Evolutionary conservation across 2,797 vertebrate genomes (phyloP), one percentile per base, ranked within the genome.

Genomic region (Enteromius trimaculatus): DNA sequence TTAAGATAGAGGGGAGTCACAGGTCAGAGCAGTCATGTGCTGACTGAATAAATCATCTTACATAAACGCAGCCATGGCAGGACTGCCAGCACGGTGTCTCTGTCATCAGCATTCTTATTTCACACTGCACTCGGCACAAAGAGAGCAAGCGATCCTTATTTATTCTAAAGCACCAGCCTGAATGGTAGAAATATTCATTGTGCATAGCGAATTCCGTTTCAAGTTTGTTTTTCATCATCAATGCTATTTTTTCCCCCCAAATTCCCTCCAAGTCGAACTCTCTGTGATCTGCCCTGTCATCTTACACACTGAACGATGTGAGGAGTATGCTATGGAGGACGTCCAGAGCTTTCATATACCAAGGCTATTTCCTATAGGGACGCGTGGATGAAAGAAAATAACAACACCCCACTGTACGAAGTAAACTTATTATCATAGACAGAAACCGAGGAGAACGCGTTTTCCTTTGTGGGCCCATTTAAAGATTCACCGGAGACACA

Each of bases 101-200:
- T 26, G 44, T 53, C 26, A 83, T 87, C 83, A 66, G 55, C 79
- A 87, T 80, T 76, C 80, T 47, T 68, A 76, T 82, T 83, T 71
- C 64, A 64, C 47, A 62, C 70, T n/a, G 77, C 66, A 72, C 65
- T 51, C 31, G 6, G 42, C 53, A 77, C 79, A 71, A 76, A 81
- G 47, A 80, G 19, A 84, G 26, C 55, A 19, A 62, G 21, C 72
- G 29, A 70, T 69, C 80, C 74, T 81, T 86, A 81, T 86, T 84
- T 88, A 83, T 86, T 87, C 79, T 77, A 29, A 80, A 65, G 71
- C 82, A 69, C 79, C 65, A 23, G 80, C 65, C 70, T 37, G 79
- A 80, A 84, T 68, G 70, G 77, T 82, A 84, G 82, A 87, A 87
- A 88, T 86, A 87, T 87, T 86, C 79, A 87, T 84, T 80, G 77